Evolutionary conservation across 2,888 invertebrate species (phyloP), one percentile per base, ranked within the genome.

Genomic region (Callyntrura sp.): DNA sequence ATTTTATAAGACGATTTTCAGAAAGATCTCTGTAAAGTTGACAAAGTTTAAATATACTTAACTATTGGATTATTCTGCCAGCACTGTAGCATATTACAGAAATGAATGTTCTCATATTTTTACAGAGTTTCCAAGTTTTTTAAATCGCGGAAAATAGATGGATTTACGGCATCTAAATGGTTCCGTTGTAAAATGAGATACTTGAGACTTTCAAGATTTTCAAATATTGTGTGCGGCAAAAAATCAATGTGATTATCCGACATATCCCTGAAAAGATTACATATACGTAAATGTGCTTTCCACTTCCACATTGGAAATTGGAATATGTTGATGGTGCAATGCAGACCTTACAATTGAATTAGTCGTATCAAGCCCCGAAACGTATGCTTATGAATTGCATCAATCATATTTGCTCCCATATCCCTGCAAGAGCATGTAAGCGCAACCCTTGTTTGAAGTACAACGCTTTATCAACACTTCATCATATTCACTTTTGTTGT

Each of bases 201-300:
- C 92, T 95, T 95, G 57, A 97, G 94, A 93, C 96, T 96, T 92
- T 95, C 95, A 79, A 97, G 94, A 11, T 96, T 95, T 92, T 96
- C 95, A 93, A 97, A 97, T 90, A 97, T 95, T 0, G 95, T 95
- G 1, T 95, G 95, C 0, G 97, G 96, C 35, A 97, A 94, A 94
- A 95, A 96, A 93, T 96, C 96, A 25, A 97, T 95, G 86, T 95
- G 95, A 94, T 97, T 97, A 93, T 96, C 96, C 92, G 97, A 97
- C 94, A 97, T 95, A 94, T 97, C 95, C 45, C 96, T 78, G 95
- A 85, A 92, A 92, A 88, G 91, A 79, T 81, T 90, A 85, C 70
- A 62, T 35, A 45, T 43, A 5, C 20, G 25, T 20, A 23, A 5
- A 62, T 62, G 6, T 65, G 23, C 17, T 20, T 60, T 14, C 9